phyloP scores from a whole-genome alignment of 2,797 vertebrate species.

The Emys orbicularis region DNA sequence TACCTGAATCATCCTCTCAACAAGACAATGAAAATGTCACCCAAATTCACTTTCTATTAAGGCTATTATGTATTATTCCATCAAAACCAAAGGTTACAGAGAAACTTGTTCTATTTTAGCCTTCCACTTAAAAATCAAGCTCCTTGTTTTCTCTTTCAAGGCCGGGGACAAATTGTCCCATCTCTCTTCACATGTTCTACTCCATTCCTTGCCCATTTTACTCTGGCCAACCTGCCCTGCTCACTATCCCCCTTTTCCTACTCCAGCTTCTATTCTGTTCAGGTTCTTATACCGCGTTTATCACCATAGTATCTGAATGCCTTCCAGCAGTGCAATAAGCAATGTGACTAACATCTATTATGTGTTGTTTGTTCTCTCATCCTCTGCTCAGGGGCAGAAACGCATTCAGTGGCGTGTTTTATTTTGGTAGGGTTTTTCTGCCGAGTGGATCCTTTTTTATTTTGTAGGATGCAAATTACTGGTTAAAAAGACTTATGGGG shows the following conservation, averaged over 20 bases:
- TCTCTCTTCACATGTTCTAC: background rate
- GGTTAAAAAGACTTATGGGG: background rate
- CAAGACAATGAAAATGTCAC: slow-evolving; percentile 15
- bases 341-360: background rate
- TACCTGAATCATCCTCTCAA: slow-evolving; percentile 16
- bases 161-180: slow-evolving; percentile 38
- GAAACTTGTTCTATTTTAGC: slow-evolving; percentile 13
- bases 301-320: background rate
- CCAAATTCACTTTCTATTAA: slow-evolving; percentile 3
- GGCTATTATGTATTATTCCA: slow-evolving; percentile 4
- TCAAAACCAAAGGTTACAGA: background rate
- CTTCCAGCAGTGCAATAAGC: background rate
- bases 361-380: background rate
- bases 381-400: background rate
- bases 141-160: slow-evolving; percentile 46
- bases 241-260: background rate
- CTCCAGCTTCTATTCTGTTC: background rate
- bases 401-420: background rate
- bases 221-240: background rate
- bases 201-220: background rate
- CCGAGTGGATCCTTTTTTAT: background rate
- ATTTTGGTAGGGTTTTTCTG: background rate
- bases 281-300: background rate
- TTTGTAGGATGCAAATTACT: background rate
- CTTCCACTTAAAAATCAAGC: background rate